Conservation (phyloP, 2,113 vertebrate species). For the Hemiprocne comata region DNA sequence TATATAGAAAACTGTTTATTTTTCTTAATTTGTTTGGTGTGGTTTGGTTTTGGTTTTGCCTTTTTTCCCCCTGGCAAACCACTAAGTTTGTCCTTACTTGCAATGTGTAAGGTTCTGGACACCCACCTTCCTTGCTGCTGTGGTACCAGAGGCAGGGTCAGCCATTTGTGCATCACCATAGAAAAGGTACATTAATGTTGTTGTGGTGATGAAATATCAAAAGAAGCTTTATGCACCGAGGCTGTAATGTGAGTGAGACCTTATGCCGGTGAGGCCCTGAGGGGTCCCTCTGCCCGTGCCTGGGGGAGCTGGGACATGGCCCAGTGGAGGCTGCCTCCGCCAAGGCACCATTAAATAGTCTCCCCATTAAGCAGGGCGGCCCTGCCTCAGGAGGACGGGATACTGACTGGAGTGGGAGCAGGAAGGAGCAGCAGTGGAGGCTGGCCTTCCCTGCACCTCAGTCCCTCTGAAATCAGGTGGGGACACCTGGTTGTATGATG, state of each 20-base stretch:
- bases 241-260: background rate
- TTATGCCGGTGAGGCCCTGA: rapidly evolving
- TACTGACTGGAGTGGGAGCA: background rate
- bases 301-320: background rate
- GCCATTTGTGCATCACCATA: background rate
- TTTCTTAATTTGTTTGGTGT: background rate
- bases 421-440: rapidly evolving
- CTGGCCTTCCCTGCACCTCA: background rate
- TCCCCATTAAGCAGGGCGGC: rapidly evolving
- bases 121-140: background rate
- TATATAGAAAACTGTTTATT: background rate
- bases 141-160: background rate
- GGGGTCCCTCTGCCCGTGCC: rapidly evolving
- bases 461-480: background rate
- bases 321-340: background rate
- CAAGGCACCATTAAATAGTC: rapidly evolving
- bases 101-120: background rate
- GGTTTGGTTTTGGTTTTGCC: no score
- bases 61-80: background rate
- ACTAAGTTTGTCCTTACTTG: background rate
- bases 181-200: background rate
- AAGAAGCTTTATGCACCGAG: background rate
- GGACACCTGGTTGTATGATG: rapidly evolving
- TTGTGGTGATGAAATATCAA: background rate
- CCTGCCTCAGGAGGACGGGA: background rate